Evolutionary conservation across 2,797 vertebrate genomes (phyloP).

Genomic region (Amniataba percoides): DNA sequence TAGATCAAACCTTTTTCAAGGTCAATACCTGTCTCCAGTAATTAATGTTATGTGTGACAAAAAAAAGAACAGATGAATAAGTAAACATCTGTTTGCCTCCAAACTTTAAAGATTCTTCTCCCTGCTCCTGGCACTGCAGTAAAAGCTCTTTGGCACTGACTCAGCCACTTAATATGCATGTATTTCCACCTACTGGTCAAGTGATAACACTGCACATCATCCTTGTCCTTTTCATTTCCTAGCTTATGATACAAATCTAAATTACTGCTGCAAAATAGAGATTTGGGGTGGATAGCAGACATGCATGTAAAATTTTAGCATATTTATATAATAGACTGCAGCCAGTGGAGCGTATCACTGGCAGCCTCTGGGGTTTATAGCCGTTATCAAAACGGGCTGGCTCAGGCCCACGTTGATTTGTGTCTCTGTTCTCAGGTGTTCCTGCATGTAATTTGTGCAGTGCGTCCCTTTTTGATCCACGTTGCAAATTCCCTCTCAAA

Average conservation of each 20-base stretch:
- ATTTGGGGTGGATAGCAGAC: constrained; percentile 61
- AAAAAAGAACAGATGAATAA: too few species aligned
- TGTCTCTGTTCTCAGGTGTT: constrained; percentile 62
- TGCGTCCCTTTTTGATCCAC: constrained; percentile 45
- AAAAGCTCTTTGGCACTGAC: constrained; percentile 63
- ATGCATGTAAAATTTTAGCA: constrained; percentile 66
- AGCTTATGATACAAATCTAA: constrained; percentile 67
- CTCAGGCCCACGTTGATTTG: constrained; percentile 67
- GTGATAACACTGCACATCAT: constrained; percentile 70
- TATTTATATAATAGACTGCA: constrained; percentile 74
- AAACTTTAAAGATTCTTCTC: constrained; percentile 13
- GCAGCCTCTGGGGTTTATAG: constrained; percentile 69
- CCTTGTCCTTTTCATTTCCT: constrained; percentile 28
- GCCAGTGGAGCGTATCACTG: constrained; percentile 64
- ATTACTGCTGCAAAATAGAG: constrained; percentile 71
- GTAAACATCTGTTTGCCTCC: not conserved
- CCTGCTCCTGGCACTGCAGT: constrained; percentile 60
- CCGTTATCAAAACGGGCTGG: constrained; percentile 66
- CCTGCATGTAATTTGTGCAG: constrained; percentile 56
- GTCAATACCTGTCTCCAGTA: not conserved
- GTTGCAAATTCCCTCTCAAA: constrained; percentile 55
- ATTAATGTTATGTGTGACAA: not conserved
- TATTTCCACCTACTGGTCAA: constrained; percentile 85
- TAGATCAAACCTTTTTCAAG: not conserved
- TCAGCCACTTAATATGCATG: constrained; percentile 81